phyloP scores from a whole-genome alignment of 2,888 invertebrate species.

The Rhingia rostrata region DNA sequence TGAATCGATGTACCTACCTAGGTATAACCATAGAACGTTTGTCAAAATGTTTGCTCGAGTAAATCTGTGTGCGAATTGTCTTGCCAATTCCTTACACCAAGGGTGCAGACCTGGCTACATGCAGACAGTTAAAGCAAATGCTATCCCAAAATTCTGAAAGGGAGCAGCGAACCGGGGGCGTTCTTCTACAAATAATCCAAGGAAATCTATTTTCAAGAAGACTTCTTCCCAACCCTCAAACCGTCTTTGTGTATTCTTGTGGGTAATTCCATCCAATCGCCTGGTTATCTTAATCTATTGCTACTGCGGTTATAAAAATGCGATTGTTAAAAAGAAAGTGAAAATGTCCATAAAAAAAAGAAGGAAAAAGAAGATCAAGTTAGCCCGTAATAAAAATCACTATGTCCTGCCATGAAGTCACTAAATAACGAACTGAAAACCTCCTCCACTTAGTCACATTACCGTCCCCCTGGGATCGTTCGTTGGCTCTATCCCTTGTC shows the following conservation, averaged over 20 bases:
- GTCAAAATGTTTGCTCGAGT: constrained; percentile 31
- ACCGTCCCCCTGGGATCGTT: constrained; percentile 58
- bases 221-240: constrained; percentile 30
- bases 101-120: constrained; percentile 23
- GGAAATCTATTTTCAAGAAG: constrained; percentile 32
- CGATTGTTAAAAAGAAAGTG: constrained; percentile 60
- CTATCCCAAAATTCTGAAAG: constrained; percentile 27
- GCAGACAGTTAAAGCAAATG: constrained; percentile 31
- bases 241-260: constrained; percentile 19
- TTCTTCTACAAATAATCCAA: constrained; percentile 27
- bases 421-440: constrained; percentile 53
- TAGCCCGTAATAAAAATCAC: constrained; percentile 58
- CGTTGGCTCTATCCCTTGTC: constrained; percentile 29
- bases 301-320: constrained; percentile 60
- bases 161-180: constrained; percentile 18
- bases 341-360: constrained; percentile 55
- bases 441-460: constrained; percentile 49
- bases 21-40: constrained; percentile 35
- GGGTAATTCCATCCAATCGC: constrained; percentile 41
- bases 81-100: constrained; percentile 23
- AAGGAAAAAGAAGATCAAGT: constrained; percentile 46
- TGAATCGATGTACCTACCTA: constrained; percentile 8
- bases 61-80: constrained; percentile 35
- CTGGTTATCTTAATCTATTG: constrained; percentile 60
- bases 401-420: constrained; percentile 48